Evolutionary conservation across 2,888 invertebrate genomes (phyloP), one percentile per base, ranked within the genome.

Genomic region (Campopleginae sp.): DNA sequence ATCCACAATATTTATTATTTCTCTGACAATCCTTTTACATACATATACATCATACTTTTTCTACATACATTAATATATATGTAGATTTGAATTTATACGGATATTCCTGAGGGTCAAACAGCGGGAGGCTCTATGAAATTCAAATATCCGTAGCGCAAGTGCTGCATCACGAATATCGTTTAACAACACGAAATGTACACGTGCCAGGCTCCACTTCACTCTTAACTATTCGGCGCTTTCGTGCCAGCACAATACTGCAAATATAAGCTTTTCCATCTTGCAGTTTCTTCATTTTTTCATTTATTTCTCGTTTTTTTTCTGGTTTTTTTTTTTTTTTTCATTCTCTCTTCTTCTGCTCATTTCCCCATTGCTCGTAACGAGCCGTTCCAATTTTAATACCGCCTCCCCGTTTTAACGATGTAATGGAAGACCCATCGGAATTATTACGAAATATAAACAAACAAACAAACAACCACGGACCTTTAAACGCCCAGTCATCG

Each of bases 161-260:
- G 61, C 78, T 83, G 82, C 82, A 83, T 83, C 82, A 83, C 82
- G 82, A 83, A 83, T 83, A 83, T 83, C 82, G 78, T 83, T 83
- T 74, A 83, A 79, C 78, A 83, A 83, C 82, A 83, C 82, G 82
- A 66, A 79, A 83, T 83, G 78, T 66, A 83, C 82, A 78, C 82
- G 82, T 74, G 82, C 82, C 82, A 80, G 80, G 68, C 46, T 74
- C 78, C 61, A 79, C 82, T 83, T 78, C 61, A 77, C 78, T 83
- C 68, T 71, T 78, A 71, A 74, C 54, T 54, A 74, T 79, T 74
- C 82, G 58, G 54, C 78, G 77, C 77, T 82, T 77, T 82, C 82
- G 76, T 77, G 76, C 82, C 51, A 33, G 65, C 12, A 31, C 76
- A 71, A 63, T 80, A 71, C 82, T 54, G 77, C 71, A 65, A 82